These are phyloP conservation scores for Centrocercus urophasianus DNA, from an alignment of 2,113 vertebrate genomes.

Conservation along the genomic window DNA sequence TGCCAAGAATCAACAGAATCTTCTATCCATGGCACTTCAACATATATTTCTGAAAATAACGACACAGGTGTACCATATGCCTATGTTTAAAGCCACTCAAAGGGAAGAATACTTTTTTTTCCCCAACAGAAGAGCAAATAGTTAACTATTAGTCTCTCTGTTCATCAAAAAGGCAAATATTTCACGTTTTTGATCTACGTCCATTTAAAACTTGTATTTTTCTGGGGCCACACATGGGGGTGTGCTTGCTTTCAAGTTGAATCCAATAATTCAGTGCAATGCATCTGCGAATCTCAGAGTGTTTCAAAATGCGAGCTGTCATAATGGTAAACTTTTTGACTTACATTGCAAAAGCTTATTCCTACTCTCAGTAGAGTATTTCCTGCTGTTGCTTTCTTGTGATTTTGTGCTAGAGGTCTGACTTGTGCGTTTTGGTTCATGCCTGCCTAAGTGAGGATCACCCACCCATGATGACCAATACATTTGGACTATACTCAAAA, in stretches of 20 bases:
- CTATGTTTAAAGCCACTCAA: background rate
- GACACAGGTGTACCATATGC: background rate
- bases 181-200: background rate
- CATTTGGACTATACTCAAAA: conserved; percentile 69
- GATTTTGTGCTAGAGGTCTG: conserved; percentile 60
- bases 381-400: conserved; percentile 64
- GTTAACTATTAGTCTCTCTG: background rate
- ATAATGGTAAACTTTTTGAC: background rate
- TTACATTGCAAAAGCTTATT: conserved; percentile 51
- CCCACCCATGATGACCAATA: conserved; percentile 78
- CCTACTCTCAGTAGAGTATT: conserved; percentile 45
- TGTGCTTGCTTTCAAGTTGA: background rate
- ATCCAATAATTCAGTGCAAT: background rate
- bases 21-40: background rate
- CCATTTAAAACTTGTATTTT: background rate
- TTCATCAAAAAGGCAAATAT: background rate
- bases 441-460: conserved; percentile 67
- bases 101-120: background rate
- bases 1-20: background rate
- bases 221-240: background rate
- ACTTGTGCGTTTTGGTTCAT: conserved; percentile 68
- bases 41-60: background rate
- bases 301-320: background rate
- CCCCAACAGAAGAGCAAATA: background rate
- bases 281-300: background rate